Base-by-base conservation (phyloP, 2,888 invertebrate genomes). In the Heterodera filipjevi region DNA sequence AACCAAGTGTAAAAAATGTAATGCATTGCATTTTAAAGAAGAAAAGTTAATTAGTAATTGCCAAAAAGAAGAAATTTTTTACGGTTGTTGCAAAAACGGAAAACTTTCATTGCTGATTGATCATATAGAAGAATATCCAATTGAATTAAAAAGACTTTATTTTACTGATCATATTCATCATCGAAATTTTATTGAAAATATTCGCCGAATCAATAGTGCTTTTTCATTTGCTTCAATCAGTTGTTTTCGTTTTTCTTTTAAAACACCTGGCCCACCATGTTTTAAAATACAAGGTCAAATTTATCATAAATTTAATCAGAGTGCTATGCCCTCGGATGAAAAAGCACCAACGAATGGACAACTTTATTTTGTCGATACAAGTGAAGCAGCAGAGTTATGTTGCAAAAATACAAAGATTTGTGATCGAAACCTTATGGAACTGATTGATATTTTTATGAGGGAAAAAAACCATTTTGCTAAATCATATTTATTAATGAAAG, bases 251-350 rank as follows among this genome's bases (percentile, higher is more conserved):
- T 35, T 66, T 35, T 22, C 35, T n/a, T 76, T 76, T 76, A 3
- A 3, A 30, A 79, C 78, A 19, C 79, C 79, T 59, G 64, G 79
- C 19, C 70, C 44, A 32, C 77, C 39, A 8, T 80, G 68, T 79
- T 80, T 32, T 53, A 80, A 80, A 76, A 78, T 78, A 49, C 79
- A 79, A 78, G 77, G 78, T 2, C 32, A 44, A n/a, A 78, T 77
- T 27, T 76, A 76, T 49, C 75, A 77, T 76, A 39, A 74, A 30
- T 39, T 74, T 76, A 73, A 76, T 73, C 32, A 27, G 2, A 2
- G 74, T 30, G 76, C 10, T 8, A 70, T 27, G 46, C 71, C 71
- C 19, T 10, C 49, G 2, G 49, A 49, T 19, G 22, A 49, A 12
- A 19, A 49, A 49, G 2, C 16, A 3, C 49, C 49, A 14, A 49